Evolutionary conservation across 2,888 invertebrate genomes (phyloP).

Genomic region (Cheilosia scutellata): DNA sequence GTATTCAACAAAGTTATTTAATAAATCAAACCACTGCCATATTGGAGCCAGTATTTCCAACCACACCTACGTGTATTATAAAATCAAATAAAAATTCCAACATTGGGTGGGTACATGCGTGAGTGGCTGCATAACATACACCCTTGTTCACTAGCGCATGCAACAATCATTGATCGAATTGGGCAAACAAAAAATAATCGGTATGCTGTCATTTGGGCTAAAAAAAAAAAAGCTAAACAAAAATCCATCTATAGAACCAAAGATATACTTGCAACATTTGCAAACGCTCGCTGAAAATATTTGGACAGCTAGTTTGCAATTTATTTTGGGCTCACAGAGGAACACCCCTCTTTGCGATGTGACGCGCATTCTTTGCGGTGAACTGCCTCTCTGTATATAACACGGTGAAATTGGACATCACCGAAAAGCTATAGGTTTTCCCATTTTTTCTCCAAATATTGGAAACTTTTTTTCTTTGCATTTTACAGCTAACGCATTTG

Average conservation of each 20-base stretch:
- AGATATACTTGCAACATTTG: conserved; percentile 8
- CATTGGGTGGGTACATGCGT: conserved; percentile 20
- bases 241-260: neutral
- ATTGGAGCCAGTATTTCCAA: neutral
- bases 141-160: conserved; percentile 33
- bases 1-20: neutral
- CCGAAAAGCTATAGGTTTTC: conserved; percentile 3
- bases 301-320: conserved; percentile 16
- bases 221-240: neutral
- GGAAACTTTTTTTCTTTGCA: neutral
- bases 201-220: conserved; percentile 1
- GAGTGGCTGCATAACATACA: conserved; percentile 6
- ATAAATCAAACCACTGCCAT: neutral
- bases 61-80: conserved; percentile 18
- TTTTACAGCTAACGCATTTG: conserved; percentile 23
- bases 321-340: conserved; percentile 4
- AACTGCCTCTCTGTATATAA: neutral
- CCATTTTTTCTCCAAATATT: neutral
- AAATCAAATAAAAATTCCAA: neutral
- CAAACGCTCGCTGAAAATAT: neutral
- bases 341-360: conserved; percentile 8
- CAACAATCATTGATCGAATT: conserved; percentile 20
- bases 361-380: neutral
- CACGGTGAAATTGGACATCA: conserved; percentile 20
- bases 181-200: neutral